Percentiles rank a stretch among this genome's conserved stretches.
phyloP scores from a whole-genome alignment of 2,888 invertebrate species.

The Chaetoderma sp. region DNA sequence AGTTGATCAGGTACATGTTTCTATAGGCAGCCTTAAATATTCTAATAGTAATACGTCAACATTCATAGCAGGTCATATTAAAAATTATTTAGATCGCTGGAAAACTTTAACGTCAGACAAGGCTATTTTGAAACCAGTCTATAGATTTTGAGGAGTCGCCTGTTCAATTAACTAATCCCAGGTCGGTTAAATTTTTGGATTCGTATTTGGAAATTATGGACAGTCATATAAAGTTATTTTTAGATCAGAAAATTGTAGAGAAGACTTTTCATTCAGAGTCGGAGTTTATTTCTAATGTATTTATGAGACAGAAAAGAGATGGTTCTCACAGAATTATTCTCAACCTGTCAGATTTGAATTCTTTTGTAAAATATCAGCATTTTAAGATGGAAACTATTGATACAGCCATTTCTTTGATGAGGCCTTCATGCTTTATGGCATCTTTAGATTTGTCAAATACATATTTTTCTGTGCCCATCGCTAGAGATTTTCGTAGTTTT shows the following conservation, averaged over 20 bases:
- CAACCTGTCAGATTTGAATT: conserved; percentile 34
- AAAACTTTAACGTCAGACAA: neutral
- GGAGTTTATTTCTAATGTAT: conserved; percentile 27
- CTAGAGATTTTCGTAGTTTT: conserved; percentile 13
- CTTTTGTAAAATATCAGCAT: conserved; percentile 24
- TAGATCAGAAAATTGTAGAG: neutral
- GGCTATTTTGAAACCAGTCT: neutral
- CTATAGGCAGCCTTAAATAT: too few species aligned
- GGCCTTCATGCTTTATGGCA: conserved; percentile 27
- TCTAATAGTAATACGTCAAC: too few species aligned
- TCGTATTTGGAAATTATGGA: neutral
- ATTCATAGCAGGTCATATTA: too few species aligned
- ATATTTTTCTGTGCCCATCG: conserved; percentile 29
- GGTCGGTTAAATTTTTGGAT: neutral
- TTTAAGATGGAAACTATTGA: conserved; percentile 41
- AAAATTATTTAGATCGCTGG: neutral
- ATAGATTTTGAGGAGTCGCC: neutral
- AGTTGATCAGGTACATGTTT: too few species aligned
- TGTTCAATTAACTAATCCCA: neutral
- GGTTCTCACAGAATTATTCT: conserved; percentile 29
- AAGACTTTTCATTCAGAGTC: neutral
- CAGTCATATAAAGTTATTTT: neutral
- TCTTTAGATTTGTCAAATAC: conserved; percentile 33
- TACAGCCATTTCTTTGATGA: conserved; percentile 21
- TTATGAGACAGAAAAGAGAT: conserved; percentile 26